Evolutionary conservation across 2,888 invertebrate species (phyloP), one percentile per base, ranked within the genome.

Genomic region (Patella caerulea): DNA sequence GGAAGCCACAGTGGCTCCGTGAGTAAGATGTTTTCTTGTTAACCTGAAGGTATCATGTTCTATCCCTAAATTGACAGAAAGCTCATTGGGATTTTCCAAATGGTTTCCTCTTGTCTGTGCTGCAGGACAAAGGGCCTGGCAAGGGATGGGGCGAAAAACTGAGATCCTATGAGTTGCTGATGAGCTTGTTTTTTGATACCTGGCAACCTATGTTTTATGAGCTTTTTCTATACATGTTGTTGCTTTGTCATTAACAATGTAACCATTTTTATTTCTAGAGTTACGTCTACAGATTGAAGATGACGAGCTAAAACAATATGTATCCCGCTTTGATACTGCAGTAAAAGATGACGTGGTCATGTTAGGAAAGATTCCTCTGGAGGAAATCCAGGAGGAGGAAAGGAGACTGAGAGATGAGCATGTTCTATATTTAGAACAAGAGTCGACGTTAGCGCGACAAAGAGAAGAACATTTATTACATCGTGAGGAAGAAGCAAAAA

Each of bases 381-480:
- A 90, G 77, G 90, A 91, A 59, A 88, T 91, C 1, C 88, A 90
- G 84, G 88, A 89, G 55, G 91, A 91, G 76, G 91, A 91, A 77
- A 84, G 84, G 65, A 81, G 88, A 7, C 85, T 91, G 53, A 82
- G 91, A 53, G 90, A 91, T 81, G 91, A 90, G 79, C 90, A 91
- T 79, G 85, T 91, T 24, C 78, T 82, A 70, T 90, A 89, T 81
- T 84, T 87, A 75, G 86, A 87, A 77, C 89, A 89, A 79, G 88
- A 90, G 84, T 87, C 88, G 0, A 78, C 75, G 29, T 79, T 84
- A 19, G 84, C 85, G 12, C 79, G 86, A n/a, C 79, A 82, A 71
- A 78, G 84, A 12, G 82, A 88, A 76, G 86, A 89, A 78, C 83
- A 85, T 52, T 54, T 90, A 11, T 79, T 86, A 5, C 75, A 84